Evolutionary conservation across 2,888 invertebrate species (phyloP).

Genomic region (Melieria omissa): DNA sequence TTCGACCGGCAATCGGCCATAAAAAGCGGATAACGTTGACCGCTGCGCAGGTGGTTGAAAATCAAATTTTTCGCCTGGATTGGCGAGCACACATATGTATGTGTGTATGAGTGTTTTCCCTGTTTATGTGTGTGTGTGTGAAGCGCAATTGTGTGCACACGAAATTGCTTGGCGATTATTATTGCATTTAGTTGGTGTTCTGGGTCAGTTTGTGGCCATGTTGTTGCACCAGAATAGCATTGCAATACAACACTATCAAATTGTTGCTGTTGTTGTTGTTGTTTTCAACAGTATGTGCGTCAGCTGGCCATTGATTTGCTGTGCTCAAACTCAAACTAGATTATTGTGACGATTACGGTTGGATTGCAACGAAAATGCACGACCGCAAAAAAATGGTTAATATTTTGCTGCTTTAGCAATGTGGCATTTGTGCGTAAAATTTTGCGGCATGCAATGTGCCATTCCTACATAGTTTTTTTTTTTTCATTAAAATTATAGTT

Average conservation of each 20-base stretch:
- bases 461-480: too few relatives aligned
- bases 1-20: too few relatives aligned
- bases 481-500: too few relatives aligned
- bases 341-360: slow-evolving; percentile 41
- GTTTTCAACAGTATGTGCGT: background rate
- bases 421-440: background rate
- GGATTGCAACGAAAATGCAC: too few relatives aligned
- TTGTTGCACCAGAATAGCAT: background rate
- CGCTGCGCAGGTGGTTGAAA: background rate
- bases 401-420: slow-evolving; percentile 8
- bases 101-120: background rate
- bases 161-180: slow-evolving; percentile 32
- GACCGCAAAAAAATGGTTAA: too few relatives aligned
- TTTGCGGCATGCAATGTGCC: too few relatives aligned
- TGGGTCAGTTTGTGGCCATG: slow-evolving; percentile 29
- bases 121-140: background rate
- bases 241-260: background rate
- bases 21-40: too few relatives aligned
- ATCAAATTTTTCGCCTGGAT: background rate
- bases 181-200: slow-evolving; percentile 25
- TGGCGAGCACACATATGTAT: background rate
- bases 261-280: background rate
- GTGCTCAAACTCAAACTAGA: background rate
- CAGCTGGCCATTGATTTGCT: background rate
- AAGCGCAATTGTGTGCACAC: background rate